Evolutionary conservation across 1,140 invertebrate genomes (phyloP).

Genomic region (Drosophila orena): DNA sequence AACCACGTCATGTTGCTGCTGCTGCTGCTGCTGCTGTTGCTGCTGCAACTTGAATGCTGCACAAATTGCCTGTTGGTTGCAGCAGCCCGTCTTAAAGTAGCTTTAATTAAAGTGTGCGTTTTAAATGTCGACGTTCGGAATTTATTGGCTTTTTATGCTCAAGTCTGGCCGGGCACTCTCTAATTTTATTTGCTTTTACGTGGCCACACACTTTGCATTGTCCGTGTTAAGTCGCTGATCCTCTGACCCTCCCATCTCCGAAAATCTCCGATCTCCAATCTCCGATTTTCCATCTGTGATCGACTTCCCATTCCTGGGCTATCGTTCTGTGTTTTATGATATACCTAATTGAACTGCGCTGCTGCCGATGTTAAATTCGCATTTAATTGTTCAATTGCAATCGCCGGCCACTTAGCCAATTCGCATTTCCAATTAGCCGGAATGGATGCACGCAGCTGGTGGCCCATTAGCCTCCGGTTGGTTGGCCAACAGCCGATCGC

Average conservation of each 20-base stretch:
- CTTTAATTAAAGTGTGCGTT: slow-evolving; percentile 80
- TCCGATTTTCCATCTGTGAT: background rate
- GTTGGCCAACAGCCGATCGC: background rate
- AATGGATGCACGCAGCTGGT: slow-evolving; percentile 43
- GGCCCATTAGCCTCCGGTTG: slow-evolving; percentile 31
- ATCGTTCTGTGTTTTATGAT: slow-evolving; percentile 17
- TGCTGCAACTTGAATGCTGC: slow-evolving; percentile 27
- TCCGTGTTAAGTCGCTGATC: slow-evolving; percentile 25
- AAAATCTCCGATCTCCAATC: background rate
- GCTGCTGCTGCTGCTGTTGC: slow-evolving; percentile 13
- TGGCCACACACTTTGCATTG: slow-evolving; percentile 43
- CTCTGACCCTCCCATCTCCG: background rate
- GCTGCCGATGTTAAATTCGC: slow-evolving; percentile 23
- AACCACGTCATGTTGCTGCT: slow-evolving; percentile 38
- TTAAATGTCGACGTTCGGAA: slow-evolving; percentile 68
- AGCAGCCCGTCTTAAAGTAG: slow-evolving; percentile 39
- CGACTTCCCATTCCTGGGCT: slow-evolving; percentile 4
- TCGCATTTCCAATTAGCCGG: slow-evolving; percentile 50
- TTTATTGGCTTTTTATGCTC: slow-evolving; percentile 69
- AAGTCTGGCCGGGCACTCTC: slow-evolving; percentile 32
- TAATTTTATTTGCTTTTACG: slow-evolving; percentile 51
- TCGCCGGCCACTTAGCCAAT: slow-evolving; percentile 42
- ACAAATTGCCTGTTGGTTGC: slow-evolving; percentile 42
- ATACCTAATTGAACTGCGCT: slow-evolving; percentile 23
- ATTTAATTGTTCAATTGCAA: slow-evolving; percentile 51